Base-by-base conservation (phyloP, 2,888 invertebrate genomes). In the Pristionchus japonicus region DNA sequence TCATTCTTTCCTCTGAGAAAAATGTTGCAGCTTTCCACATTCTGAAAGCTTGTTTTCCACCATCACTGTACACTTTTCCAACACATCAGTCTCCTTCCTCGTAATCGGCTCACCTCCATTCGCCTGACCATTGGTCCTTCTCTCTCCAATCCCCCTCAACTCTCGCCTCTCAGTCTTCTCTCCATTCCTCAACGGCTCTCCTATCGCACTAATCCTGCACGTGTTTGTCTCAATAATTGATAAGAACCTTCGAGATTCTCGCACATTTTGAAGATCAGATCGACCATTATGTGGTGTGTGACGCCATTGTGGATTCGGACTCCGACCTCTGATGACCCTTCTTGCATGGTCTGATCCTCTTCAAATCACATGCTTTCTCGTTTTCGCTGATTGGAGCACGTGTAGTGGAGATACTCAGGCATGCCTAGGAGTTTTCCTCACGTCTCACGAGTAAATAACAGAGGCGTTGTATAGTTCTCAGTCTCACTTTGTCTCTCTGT, bases 141-240 rank as follows among this genome's bases (percentile, higher is more conserved):
- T 67, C 67, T 67, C 67, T 67, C 15, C 67, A 1, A 15, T 67
- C 23, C 34, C 31, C 64, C 23, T n/a, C 4, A 3, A n/a, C 64
- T 64, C 64, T 27, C 20, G 15, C 34, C 67, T 34, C 6, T 67
- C 34, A 67, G 31, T 31, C 67, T 31, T 43, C 20, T 47, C 77
- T n/a, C 37, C 77, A 37, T 40, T 77, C 77, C 17, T 77, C 43
- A 47, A 47, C n/a, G 13, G 43, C 77, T 77, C 43, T 77, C 77
- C 27, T 77, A 77, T 77, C 77, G 6, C n/a, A n/a, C 57, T 57
- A 57, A n/a, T 57, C 57, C 43, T 77, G n/a, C 77, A 27, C 77
- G 27, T 77, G 77, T 77, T 77, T 77, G 77, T 40, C 17, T 43
- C 77, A 70, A n/a, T 37, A 37, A 70, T 37, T 43, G 77, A 77